Conservation (phyloP, 2,888 invertebrate species). For the Cheiracanthium punctorium region DNA sequence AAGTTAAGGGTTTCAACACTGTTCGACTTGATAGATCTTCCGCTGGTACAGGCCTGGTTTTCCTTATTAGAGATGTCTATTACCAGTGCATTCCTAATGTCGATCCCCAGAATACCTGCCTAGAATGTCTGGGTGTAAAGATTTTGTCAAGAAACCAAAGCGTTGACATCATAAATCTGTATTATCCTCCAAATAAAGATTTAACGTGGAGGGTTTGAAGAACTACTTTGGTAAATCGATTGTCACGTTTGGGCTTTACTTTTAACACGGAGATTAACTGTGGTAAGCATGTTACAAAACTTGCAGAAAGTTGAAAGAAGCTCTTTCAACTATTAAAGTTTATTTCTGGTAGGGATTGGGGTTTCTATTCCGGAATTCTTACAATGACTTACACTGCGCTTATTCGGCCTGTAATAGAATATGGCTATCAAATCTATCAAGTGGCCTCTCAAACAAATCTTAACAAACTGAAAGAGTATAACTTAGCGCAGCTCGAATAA, state of each 20-base stretch:
- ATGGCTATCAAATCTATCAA: too few species aligned
- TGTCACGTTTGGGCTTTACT: not conserved
- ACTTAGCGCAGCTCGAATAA: too few species aligned
- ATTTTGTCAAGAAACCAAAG: conserved; percentile 2
- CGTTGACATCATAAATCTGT: conserved; percentile 17
- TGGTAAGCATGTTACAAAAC: not conserved
- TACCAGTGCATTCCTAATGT: not conserved
- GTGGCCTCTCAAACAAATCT: too few species aligned
- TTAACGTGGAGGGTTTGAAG: not conserved
- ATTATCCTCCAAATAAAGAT: conserved; percentile 6
- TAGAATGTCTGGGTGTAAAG: conserved; percentile 1
- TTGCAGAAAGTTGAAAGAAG: too few species aligned
- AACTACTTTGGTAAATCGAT: too few species aligned
- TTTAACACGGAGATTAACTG: not conserved
- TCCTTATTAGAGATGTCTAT: not conserved
- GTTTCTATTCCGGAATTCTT: not conserved
- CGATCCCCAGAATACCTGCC: not conserved
- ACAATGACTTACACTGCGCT: not conserved
- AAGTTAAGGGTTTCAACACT: conserved; percentile 13
- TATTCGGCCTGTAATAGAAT: not conserved
- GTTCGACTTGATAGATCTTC: conserved; percentile 4
- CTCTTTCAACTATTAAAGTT: not conserved
- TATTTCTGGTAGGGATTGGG: not conserved
- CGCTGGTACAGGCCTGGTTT: not conserved
- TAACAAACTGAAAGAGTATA: too few species aligned